Base-by-base conservation (phyloP, 2,113 vertebrate genomes). In the Fregetta grallaria region DNA sequence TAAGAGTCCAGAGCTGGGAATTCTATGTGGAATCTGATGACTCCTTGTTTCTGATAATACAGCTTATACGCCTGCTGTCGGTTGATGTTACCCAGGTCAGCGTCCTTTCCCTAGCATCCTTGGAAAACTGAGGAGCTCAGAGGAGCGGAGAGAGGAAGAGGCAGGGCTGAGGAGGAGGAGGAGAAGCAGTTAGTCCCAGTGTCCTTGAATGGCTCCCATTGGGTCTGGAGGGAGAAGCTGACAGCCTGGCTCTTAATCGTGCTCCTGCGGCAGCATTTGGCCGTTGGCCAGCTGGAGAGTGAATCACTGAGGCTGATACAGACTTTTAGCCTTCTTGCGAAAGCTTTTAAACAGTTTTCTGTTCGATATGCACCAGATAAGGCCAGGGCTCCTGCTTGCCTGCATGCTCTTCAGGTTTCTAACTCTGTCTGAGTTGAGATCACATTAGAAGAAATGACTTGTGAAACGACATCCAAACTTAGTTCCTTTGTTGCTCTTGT, bases 121-220 rank as follows among this genome's bases (percentile, higher is more conserved):
- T 52, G 44, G 55, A 66, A 91, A 86, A 66, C 47, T 20, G 36
- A 70, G 63, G 27, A 44, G 27, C 63, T 83, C 49, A 47, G 61
- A 90, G 55, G 42, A 93, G 30, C 0, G 2, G 67, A 58, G 30
- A 30, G 73, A 29, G 34, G 56, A 75, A 23, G 45, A 45, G 58
- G 25, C 47, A 76, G 36, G 25, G 59, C 49, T 50, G 53, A 68
- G 77, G 45, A 91, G 34, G 45, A 91, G 34, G 32, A 63, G 65
- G 44, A 75, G 78, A 72, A 83, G 55, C 0, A 0, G 15, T 68
- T 50, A 90, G 86, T 93, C 74, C 29, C 40, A 8, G 88, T 96
- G 92, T 96, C 95, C 92, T 95, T 97, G 88, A 86, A 67, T 90
- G 94, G 94, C 92, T 96, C 67, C 84, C 71, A 11, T 18, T 94